phyloP scores from a whole-genome alignment of 2,113 vertebrate species.

The Diadophis punctatus region DNA sequence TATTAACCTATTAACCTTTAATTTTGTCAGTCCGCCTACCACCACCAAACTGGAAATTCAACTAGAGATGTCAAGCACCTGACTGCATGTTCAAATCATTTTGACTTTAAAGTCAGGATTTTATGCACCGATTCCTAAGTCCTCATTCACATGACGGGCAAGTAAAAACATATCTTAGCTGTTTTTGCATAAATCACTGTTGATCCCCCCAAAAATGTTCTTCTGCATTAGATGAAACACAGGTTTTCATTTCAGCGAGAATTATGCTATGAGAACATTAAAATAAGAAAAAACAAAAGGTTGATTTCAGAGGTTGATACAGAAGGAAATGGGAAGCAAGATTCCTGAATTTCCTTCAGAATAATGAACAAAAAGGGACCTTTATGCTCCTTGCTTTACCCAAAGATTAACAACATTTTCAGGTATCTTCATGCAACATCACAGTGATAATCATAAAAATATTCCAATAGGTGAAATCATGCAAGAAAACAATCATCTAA shows the following conservation, averaged over 20 bases:
- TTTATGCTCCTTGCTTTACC: neutral
- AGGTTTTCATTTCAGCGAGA: neutral
- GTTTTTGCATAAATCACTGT: neutral
- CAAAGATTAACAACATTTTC: neutral
- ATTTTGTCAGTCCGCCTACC: neutral
- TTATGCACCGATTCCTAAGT: neutral
- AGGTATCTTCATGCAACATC: neutral
- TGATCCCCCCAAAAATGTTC: neutral
- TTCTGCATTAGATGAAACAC: neutral
- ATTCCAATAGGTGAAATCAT: neutral
- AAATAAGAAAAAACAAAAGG: neutral
- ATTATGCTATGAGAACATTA: neutral
- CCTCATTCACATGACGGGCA: neutral
- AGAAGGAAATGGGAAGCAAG: neutral
- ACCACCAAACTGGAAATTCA: neutral
- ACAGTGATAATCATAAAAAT: neutral
- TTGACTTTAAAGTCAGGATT: neutral
- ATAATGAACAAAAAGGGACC: neutral
- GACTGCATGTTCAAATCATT: neutral
- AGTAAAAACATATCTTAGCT: neutral
- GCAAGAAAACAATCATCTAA: neutral
- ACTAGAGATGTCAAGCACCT: neutral
- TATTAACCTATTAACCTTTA: neutral
- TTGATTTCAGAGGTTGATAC: neutral
- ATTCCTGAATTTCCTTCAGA: neutral